These are phyloP conservation scores for Caenorhabditis sp. DNA, from an alignment of 2,888 invertebrate species.

Conservation along the genomic window DNA sequence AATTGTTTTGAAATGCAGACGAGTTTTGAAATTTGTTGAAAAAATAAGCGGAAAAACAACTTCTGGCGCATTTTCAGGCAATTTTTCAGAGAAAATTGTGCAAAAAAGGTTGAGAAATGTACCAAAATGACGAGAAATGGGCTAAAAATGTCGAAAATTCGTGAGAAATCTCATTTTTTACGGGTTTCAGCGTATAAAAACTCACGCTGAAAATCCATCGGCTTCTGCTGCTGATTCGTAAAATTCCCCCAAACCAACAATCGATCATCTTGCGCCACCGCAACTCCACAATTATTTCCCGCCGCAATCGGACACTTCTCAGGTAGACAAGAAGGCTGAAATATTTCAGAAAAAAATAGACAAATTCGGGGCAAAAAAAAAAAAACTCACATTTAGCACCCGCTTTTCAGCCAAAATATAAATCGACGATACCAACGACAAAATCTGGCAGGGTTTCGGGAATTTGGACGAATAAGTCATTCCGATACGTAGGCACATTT, in stretches of 20 bases:
- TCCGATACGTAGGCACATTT: conserved; percentile 43
- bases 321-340: conserved; percentile 11
- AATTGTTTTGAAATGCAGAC: too few relatives aligned
- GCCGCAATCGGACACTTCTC: conserved; percentile 32
- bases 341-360: too few relatives aligned
- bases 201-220: conserved; percentile 25
- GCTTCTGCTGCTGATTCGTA: conserved; percentile 47
- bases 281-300: conserved; percentile 57
- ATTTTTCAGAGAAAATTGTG: too few relatives aligned
- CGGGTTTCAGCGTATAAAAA: neutral
- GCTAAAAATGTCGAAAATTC: too few relatives aligned
- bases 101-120: too few relatives aligned
- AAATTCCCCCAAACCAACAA: conserved; percentile 63
- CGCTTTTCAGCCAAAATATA: conserved; percentile 36
- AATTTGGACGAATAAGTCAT: conserved; percentile 16
- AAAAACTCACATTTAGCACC: neutral
- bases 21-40: too few relatives aligned
- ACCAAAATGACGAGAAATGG: too few relatives aligned
- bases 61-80: too few relatives aligned
- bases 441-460: conserved; percentile 36
- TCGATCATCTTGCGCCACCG: conserved; percentile 54
- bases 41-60: too few relatives aligned
- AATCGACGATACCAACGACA: conserved; percentile 42
- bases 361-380: too few relatives aligned
- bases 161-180: too few relatives aligned